Evolutionary conservation across 2,797 vertebrate genomes (phyloP), one percentile per base, ranked within the genome.

Genomic region (Argya squamiceps): DNA sequence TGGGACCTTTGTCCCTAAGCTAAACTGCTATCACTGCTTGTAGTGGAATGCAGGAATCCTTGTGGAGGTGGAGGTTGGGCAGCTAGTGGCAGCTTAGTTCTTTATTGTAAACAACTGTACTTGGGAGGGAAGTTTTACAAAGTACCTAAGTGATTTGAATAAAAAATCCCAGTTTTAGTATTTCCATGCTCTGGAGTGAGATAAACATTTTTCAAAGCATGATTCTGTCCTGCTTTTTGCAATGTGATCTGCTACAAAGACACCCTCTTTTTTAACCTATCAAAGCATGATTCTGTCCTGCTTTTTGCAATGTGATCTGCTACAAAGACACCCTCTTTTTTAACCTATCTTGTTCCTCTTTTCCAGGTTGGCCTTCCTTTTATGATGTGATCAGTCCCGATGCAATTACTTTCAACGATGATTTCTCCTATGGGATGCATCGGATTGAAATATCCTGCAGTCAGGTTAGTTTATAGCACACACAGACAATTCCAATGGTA

Each of bases 321-420:
- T 46, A n/a, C 6, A 32, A n/a, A 69, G 21, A 46, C 44, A 46
- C 41, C 41, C 41, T 43, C 18, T 89, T 75, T 88, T 86, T 60
- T 79, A n/a, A 60, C 71, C n/a, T 79, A 24, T 44, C 36, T 68
- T 53, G 17, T 95, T 84, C 32, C 44, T 90, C 47, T 94, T 82
- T 82, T 90, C 53, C 96, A 99, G 99, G 99, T 74, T 99, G 99
- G 99, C 99, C 99, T 20, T 99, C 99, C 13, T 99, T 99, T 98
- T 99, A 96, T 12, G 99, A 99, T 82, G 98, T 99, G 70, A 87
- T 99, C 88, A 98, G 97, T 92, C 98, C 98, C 0, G 98, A 99
- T 22, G 97, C 97, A 47, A 56, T 99, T 89, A 75, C 95, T 10
- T 86, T 97, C 95, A 96, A 98, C 0, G 99, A 99, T 62, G 99